Base-by-base conservation (phyloP, 37 sponge, comb jelly and placozoan species). In the Tethya wilhelma region DNA sequence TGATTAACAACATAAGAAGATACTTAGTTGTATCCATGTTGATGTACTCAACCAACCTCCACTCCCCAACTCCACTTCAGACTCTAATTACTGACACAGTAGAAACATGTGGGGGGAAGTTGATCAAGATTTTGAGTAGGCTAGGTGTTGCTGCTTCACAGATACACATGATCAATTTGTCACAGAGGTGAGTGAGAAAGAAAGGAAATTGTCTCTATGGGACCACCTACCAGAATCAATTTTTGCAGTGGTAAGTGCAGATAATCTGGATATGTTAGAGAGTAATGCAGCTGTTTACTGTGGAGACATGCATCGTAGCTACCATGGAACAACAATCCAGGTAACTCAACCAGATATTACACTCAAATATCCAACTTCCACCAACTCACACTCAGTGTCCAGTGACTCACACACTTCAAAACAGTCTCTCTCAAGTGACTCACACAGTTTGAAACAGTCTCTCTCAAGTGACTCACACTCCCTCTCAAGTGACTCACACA, bases 81-180 rank as follows among this genome's bases (percentile, higher is more conserved):
- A 57, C 2, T 55, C 56, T 77, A 1, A 4, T 77, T 3, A 43
- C 78, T 25, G 78, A 77, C 62, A 43, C 42, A 2, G 65, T 77
- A 9, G 78, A 77, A 30, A 30, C 34, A 3, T 59, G 78, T 60
- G 78, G 78, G 19, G 78, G 78, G 4, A 40, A 62, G 31, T 65
- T 79, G 1, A 20, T 79, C 12, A 64, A 28, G 8, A 66, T 79
- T 22, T 53, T 79, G n/a, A 79, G 66, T 12, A 64, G 55, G 29
- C 53, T 79, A 2, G 79, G 79, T 1, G 39, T 49, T 65, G 67
- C 46, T 23, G 42, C 33, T 4, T 79, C 79, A 26, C 79, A 12
- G 79, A 79, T 30, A 79, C 79, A 8, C 79, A 79, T 79, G 79
- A 79, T 65, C 3, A 55, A 0, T 79, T 79, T 79, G 79, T 79